Conservation (phyloP, 2,888 invertebrate genomes). For the Agrotis exclamationis region DNA sequence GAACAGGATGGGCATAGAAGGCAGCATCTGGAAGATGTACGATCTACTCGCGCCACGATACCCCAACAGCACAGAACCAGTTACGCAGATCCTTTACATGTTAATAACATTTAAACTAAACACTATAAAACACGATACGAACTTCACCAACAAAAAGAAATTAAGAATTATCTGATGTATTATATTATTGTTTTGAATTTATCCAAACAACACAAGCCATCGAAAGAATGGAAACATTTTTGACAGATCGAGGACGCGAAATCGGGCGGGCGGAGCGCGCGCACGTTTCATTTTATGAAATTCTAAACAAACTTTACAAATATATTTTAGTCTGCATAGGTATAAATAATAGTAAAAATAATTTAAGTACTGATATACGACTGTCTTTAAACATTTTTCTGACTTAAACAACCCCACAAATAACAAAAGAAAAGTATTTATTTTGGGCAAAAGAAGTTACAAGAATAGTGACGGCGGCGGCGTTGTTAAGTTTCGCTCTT, state of each 20-base stretch:
- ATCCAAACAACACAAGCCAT: constrained; percentile 78
- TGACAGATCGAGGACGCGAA: constrained; percentile 84
- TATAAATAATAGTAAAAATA: background rate
- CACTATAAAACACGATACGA: constrained; percentile 65
- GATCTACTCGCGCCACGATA: constrained; percentile 73
- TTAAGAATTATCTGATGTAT: constrained; percentile 64
- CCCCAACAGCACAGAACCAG: constrained; percentile 73
- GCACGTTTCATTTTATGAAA: constrained; percentile 79
- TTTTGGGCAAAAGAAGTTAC: background rate
- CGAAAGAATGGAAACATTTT: constrained; percentile 81
- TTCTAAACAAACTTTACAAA: constrained; percentile 51
- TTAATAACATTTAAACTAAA: constrained; percentile 68
- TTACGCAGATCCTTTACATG: constrained; percentile 72
- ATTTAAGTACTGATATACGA: background rate
- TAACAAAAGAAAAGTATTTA: background rate
- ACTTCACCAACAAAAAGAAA: constrained; percentile 69
- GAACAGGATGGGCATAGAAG: constrained; percentile 89
- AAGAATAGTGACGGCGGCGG: background rate
- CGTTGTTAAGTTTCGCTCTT: constrained; percentile 29
- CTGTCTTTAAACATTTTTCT: background rate
- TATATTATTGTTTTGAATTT: constrained; percentile 78
- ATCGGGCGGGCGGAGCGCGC: constrained; percentile 74
- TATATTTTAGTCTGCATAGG: constrained; percentile 10
- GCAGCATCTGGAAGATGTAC: constrained; percentile 85
- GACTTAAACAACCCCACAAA: background rate